Base-by-base conservation (phyloP, 1,140 invertebrate species). In the Pseudomyrmex sp. region DNA sequence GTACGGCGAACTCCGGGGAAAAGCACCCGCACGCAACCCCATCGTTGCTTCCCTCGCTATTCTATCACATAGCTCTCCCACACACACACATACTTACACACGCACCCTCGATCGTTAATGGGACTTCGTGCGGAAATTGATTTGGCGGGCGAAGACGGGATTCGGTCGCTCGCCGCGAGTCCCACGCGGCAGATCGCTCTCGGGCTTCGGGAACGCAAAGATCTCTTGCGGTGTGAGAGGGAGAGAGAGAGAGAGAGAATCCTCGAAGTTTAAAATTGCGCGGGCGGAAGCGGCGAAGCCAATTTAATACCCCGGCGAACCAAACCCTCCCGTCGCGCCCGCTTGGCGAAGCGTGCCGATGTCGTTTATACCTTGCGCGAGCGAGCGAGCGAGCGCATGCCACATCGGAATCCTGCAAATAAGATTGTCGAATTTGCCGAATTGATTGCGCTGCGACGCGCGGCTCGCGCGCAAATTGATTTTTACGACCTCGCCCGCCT, bases 111-210 rank as follows among this genome's bases (percentile, higher is more conserved):
- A 85, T 88, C 82, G 89, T 90, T 91, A 91, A 91, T 91, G 88
- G 90, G 86, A 79, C 88, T 83, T 68, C 56, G 82, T 48, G 85
- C 86, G 90, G 88, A 90, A 91, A 91, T 91, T 91, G 89, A 91
- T 91, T 91, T 85, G 82, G 73, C 69, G 59, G 54, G 35, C 46
- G 76, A 77, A 83, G 44, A 77, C 20, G 79, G 35, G 73, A 83
- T 80, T 35, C 76, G 65, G 74, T 23, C 69, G 54, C 69, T 56
- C 52, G 20, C 18, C 56, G 58, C 59, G 58, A 62, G 66, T 65
- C 83, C 35, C 76, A 48, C 20, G 20, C 20, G 56, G 26, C 62
- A 63, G 26, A 52, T 65, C n/a, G 44, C 12, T 4, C 23, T 52
- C 26, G 12, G n/a, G 35, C 26, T 2, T 62, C 58, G 35, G 12